phyloP scores from a whole-genome alignment of 2,797 vertebrate species.

The Cynodonichthys magdalenae region DNA sequence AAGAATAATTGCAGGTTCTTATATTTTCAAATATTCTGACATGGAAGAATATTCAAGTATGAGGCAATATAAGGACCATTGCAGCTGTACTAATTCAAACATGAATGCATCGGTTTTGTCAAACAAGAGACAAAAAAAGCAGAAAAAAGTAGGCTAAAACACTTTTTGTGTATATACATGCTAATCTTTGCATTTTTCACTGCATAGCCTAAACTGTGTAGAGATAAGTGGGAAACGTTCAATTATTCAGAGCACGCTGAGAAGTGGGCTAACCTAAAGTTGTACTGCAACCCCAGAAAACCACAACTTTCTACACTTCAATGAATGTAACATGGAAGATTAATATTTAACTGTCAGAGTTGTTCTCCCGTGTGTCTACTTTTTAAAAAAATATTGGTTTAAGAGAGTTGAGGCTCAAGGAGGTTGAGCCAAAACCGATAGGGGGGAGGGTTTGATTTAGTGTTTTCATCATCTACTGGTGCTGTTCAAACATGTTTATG shows the following conservation, averaged over 20 bases:
- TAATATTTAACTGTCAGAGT: conserved; percentile 4
- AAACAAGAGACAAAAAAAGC: conserved; percentile 1
- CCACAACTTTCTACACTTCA: not conserved
- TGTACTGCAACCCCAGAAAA: not conserved
- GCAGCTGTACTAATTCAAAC: conserved; percentile 8
- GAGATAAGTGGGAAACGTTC: not conserved
- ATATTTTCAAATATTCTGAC: not conserved
- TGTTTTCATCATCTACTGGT: not conserved
- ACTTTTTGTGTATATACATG: conserved; percentile 4
- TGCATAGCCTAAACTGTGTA: not conserved
- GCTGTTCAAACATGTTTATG: not conserved
- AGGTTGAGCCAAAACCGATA: too few species aligned
- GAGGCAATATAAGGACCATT: not conserved
- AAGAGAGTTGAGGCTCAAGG: not conserved
- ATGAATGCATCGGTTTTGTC: not conserved
- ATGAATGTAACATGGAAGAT: not conserved
- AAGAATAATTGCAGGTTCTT: not conserved
- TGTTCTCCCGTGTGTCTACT: not conserved
- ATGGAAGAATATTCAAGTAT: not conserved
- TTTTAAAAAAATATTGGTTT: not conserved
- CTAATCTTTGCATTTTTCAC: not conserved
- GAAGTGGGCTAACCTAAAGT: conserved; percentile 3
- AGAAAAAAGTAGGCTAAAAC: not conserved
- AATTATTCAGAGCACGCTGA: conserved; percentile 13
- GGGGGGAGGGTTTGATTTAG: too few species aligned